These are phyloP conservation scores for Netelia fuscicornis DNA, from an alignment of 2,888 invertebrate species.

Conservation along the genomic window DNA sequence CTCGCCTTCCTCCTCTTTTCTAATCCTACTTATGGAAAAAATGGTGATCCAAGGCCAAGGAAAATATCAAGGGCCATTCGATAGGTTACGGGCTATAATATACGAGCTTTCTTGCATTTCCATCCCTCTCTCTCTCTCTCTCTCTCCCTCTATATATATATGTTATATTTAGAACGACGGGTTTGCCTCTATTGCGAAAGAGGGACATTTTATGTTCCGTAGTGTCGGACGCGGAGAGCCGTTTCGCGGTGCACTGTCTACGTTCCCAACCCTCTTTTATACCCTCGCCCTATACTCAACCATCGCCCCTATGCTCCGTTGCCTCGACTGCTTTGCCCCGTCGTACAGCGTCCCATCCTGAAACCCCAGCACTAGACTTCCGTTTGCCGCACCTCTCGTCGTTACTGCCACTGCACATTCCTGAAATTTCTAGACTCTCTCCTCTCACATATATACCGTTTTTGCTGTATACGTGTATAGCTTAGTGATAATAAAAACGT, in stretches of 20 bases:
- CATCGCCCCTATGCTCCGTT: no score
- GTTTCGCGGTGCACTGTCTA: constrained; percentile 34
- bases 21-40: background rate
- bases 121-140: constrained; percentile 26
- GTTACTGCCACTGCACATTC: constrained; percentile 52
- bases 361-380: constrained; percentile 43
- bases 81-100: constrained; percentile 41
- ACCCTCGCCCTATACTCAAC: background rate
- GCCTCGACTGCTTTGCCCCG: constrained; percentile 8
- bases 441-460: constrained; percentile 41
- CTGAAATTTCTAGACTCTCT: constrained; percentile 42
- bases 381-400: constrained; percentile 47
- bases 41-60: constrained; percentile 8
- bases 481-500: constrained; percentile 69
- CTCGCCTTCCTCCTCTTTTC: background rate
- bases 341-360: constrained; percentile 23
- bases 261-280: constrained; percentile 8
- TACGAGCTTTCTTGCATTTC: constrained; percentile 23
- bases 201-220: constrained; percentile 54
- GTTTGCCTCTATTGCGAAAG: constrained; percentile 24
- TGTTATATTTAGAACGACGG: constrained; percentile 15
- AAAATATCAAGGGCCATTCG: constrained; percentile 30
- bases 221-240: constrained; percentile 33
- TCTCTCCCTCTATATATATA: background rate
- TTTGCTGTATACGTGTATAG: constrained; percentile 33